Conservation (phyloP, 1,140 invertebrate genomes). For the Gryllus bimaculatus region DNA sequence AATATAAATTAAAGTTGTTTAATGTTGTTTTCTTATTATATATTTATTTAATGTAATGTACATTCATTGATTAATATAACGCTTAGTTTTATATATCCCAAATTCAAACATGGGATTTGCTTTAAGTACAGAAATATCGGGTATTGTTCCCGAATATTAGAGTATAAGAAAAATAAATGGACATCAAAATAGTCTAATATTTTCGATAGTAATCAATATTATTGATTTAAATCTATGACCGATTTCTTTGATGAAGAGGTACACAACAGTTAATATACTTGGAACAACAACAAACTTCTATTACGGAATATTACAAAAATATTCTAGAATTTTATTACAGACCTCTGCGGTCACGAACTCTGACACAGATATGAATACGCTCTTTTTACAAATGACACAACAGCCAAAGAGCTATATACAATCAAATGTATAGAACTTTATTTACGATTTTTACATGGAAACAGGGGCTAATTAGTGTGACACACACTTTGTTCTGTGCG, state of each 20-base stretch:
- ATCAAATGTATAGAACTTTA: background rate
- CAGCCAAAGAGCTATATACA: background rate
- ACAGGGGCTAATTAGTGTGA: background rate
- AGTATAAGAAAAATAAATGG: background rate
- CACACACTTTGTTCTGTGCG: background rate
- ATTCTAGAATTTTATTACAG: background rate
- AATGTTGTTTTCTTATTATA: conserved; percentile 6
- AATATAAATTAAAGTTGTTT: conserved; percentile 13
- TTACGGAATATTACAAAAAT: background rate
- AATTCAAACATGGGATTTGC: background rate
- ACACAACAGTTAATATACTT: background rate
- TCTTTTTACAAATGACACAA: background rate
- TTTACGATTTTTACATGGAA: background rate
- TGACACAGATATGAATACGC: background rate
- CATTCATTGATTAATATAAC: background rate
- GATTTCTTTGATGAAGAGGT: background rate
- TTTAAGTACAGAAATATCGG: background rate
- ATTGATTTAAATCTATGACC: background rate
- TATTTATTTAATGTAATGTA: background rate
- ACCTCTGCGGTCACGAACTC: background rate
- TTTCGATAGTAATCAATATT: background rate
- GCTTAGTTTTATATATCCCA: background rate
- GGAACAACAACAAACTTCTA: conserved; percentile 4
- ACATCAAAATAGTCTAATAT: conserved; percentile 6
- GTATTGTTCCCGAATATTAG: background rate